These are phyloP conservation scores for Monodelphis domestica DNA, from an alignment of 2,797 vertebrate species.

Conservation along the genomic window DNA sequence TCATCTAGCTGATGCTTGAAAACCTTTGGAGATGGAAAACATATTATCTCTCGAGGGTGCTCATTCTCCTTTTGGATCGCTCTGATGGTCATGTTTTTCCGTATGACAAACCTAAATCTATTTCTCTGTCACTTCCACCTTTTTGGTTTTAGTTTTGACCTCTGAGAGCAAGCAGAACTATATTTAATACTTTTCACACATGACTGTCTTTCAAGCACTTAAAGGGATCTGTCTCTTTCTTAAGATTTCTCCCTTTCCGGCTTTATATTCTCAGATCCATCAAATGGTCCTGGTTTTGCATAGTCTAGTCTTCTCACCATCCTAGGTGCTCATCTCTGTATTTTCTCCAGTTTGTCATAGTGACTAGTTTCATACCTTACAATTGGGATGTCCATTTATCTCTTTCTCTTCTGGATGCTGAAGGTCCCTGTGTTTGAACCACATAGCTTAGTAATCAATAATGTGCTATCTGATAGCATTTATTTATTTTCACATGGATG, in stretches of 20 bases:
- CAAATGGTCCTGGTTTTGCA: background rate
- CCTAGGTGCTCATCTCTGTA: background rate
- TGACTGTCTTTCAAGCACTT: background rate
- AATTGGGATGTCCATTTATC: background rate
- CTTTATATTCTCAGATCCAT: background rate
- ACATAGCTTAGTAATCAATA: background rate
- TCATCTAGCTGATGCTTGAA: background rate
- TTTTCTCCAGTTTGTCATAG: background rate
- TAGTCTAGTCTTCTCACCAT: background rate
- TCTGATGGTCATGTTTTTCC: background rate
- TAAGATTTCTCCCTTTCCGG: background rate
- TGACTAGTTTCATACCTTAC: background rate
- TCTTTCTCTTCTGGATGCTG: background rate
- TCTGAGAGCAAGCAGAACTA: background rate
- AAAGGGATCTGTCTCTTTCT: no score
- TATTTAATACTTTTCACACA: background rate
- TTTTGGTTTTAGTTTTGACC: background rate
- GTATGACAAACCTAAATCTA: no score
- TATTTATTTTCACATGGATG: background rate
- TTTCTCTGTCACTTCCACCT: background rate
- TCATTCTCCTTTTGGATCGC: background rate
- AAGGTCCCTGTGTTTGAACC: background rate
- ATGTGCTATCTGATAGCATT: background rate
- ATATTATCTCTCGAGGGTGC: background rate
- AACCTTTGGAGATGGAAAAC: background rate